Evolutionary conservation across 2,797 vertebrate species (phyloP), one percentile per base, ranked within the genome.

Genomic region (Phoebastria nigripes): DNA sequence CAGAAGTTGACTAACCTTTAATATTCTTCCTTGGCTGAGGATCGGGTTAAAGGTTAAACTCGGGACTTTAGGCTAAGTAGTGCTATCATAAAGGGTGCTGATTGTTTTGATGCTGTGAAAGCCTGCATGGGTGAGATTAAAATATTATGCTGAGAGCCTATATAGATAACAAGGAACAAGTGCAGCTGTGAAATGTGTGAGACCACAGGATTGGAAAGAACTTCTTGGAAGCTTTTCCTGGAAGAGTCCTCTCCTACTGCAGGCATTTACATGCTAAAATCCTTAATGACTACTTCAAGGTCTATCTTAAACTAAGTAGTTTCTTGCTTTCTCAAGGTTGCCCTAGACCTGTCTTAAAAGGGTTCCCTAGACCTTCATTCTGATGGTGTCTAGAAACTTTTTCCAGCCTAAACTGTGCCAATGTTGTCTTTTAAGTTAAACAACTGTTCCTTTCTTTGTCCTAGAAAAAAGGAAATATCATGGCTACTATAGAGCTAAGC

Each of bases 301-400:
- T 71, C 55, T 73, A 29, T 58, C 55, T 89, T 82, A 55, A 54
- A 44, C 31, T 37, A 61, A 90, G 46, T 66, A 66, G 39, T 73
- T 92, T 92, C 44, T 80, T 90, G 31, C 41, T 85, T 93, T 92
- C 87, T 92, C 71, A 87, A 35, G 59, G 41, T 77, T 93, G 61
- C 33, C 35, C 22, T 54, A 54, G 67, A 76, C 15, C 24, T 65
- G 24, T 55, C 42, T 54, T 66, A 44, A 69, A 82, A 87, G 17
- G 5, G 9, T 55, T 72, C 29, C 35, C 31, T 72, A 62, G 35
- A 47, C 70, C 9, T 95, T 82, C 28, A 14, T 89, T 89, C 29
- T 79, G 72, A 51, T 71, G 15, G 28, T 62, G 17, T 54, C 49
- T 74, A 87, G 62, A 65, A 90, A 84, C 11, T 8, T 92, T 29